phyloP scores from a whole-genome alignment of 1,140 invertebrate genomes.

The Dendrolimus punctatus region DNA sequence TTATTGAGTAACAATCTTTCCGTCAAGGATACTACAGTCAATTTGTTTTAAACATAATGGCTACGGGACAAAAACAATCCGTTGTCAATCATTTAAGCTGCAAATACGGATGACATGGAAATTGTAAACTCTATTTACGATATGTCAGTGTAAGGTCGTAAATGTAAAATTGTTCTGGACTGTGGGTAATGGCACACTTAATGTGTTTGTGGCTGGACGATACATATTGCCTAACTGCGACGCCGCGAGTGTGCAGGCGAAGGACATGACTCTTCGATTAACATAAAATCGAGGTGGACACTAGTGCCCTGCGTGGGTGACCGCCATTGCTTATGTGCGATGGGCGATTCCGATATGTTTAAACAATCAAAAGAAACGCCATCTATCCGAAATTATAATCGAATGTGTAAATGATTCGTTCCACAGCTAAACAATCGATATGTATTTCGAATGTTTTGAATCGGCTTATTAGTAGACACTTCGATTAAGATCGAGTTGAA shows the following conservation, averaged over 20 bases:
- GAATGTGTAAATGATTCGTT: no score
- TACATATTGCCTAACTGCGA: conserved; percentile 39
- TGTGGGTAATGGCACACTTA: conserved; percentile 43
- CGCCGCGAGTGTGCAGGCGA: conserved; percentile 23
- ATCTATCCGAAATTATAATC: no score
- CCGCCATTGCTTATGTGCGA: conserved; percentile 15
- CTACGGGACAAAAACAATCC: no score
- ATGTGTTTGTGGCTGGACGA: conserved; percentile 37
- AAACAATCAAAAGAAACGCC: no score
- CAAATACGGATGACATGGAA: conserved; percentile 37
- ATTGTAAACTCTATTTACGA: conserved; percentile 47
- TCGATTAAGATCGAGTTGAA: no score
- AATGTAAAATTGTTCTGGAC: conserved; percentile 50
- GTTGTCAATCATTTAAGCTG: not conserved
- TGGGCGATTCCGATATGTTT: no score
- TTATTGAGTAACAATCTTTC: no score
- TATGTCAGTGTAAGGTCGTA: conserved; percentile 50
- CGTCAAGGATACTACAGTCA: no score
- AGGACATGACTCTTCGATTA: conserved; percentile 68
- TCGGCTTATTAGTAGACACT: no score
- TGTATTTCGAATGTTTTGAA: no score
- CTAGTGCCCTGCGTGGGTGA: conserved; percentile 49
- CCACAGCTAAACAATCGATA: no score
- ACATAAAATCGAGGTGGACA: conserved; percentile 58
- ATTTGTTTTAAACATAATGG: no score